phyloP scores from a whole-genome alignment of 2,888 invertebrate species.

The Rotaria macrura region DNA sequence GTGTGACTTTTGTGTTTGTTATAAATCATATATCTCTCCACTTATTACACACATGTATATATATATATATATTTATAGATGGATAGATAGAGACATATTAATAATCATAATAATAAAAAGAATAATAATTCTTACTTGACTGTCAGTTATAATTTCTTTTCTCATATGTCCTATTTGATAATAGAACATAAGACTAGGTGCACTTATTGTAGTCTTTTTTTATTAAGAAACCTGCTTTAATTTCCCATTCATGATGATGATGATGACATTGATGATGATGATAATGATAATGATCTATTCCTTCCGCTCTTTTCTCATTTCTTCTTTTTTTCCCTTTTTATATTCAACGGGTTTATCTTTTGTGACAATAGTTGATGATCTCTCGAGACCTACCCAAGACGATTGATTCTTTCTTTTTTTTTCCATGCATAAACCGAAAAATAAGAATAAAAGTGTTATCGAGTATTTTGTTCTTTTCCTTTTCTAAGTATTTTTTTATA shows the following conservation, averaged over 20 bases:
- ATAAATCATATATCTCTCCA: not conserved
- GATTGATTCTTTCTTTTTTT: not conserved
- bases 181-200: not conserved
- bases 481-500: not conserved
- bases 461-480: not conserved
- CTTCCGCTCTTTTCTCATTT: not conserved
- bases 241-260: not conserved
- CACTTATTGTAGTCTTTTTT: not conserved
- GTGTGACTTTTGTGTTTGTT: not conserved
- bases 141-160: not conserved
- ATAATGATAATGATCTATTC: constrained; percentile 8
- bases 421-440: not conserved
- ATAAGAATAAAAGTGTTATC: not conserved
- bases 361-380: not conserved
- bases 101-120: not conserved
- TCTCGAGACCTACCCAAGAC: not conserved
- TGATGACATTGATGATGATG: not conserved
- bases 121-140: not conserved
- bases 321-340: not conserved
- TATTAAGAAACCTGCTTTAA: not conserved
- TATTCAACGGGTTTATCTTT: not conserved
- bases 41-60: too few relatives aligned
- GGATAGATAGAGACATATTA: too few relatives aligned
- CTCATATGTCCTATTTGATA: not conserved
- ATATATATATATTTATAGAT: too few relatives aligned